Percentiles rank a stretch among this genome's conserved stretches.
Evolutionary conservation across 2,113 vertebrate species (phyloP).

Genomic region (Calonectris borealis): DNA sequence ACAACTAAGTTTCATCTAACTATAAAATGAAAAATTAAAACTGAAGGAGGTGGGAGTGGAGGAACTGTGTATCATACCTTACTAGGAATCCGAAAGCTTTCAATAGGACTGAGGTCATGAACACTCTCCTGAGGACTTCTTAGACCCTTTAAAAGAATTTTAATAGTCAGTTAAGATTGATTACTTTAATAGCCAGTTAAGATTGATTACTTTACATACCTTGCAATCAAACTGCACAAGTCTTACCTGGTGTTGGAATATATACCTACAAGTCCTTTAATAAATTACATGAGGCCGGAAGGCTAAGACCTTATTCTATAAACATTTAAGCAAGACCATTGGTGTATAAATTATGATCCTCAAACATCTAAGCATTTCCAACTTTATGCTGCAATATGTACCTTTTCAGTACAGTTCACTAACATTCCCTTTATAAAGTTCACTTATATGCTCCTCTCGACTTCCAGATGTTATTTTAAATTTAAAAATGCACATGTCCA

Average conservation of each 20-base stretch:
- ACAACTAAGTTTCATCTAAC: neutral
- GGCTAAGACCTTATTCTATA: neutral
- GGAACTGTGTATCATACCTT: slow-evolving; percentile 78
- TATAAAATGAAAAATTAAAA: neutral
- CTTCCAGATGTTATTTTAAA: neutral
- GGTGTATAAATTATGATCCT: neutral
- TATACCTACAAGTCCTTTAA: neutral
- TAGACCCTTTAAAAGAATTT: slow-evolving; percentile 80
- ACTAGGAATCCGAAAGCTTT: slow-evolving; percentile 89
- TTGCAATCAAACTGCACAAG: neutral
- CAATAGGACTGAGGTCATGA: slow-evolving; percentile 91
- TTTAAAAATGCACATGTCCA: neutral
- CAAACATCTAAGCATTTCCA: neutral
- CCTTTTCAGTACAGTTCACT: neutral
- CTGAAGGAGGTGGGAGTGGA: neutral
- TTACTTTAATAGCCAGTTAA: neutral
- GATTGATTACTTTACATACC: neutral
- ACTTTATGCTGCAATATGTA: neutral
- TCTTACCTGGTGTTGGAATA: neutral
- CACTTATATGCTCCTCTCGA: neutral
- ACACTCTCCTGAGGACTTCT: slow-evolving; percentile 94
- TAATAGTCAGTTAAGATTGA: neutral
- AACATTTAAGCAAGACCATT: neutral
- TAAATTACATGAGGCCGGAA: neutral
- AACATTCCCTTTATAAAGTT: neutral